These are phyloP conservation scores for Drosophila nannoptera DNA, from an alignment of 1,140 invertebrate genomes.

Conservation along the genomic window DNA sequence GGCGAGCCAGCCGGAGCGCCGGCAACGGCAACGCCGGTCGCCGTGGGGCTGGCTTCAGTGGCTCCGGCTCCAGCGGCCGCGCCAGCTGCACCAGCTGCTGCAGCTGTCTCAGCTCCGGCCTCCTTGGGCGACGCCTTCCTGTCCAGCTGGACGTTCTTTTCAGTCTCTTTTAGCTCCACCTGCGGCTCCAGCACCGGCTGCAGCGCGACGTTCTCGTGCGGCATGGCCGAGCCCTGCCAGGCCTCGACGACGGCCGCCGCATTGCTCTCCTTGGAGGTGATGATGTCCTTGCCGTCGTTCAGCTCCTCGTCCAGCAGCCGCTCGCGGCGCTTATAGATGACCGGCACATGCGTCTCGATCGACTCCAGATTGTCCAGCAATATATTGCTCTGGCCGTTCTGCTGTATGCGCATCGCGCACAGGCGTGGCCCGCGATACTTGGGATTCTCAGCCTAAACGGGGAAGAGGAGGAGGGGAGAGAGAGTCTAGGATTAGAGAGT, in stretches of 20 bases:
- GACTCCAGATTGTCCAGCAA: conserved; percentile 87
- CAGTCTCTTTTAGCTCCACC: conserved; percentile 55
- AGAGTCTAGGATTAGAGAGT: background rate
- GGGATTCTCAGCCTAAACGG: conserved; percentile 68
- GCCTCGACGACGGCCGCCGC: conserved; percentile 59
- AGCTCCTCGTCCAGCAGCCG: conserved; percentile 75
- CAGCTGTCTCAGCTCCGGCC: background rate
- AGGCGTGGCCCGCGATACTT: conserved; percentile 83
- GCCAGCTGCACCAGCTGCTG: background rate
- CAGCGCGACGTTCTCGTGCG: conserved; percentile 55
- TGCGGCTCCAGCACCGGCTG: conserved; percentile 66
- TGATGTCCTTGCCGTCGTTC: conserved; percentile 77
- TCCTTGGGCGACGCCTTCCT: background rate
- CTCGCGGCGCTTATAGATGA: conserved; percentile 83
- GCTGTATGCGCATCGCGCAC: conserved; percentile 86
- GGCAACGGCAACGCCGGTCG: background rate
- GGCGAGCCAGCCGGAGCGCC: conserved; percentile 33
- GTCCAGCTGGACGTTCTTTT: conserved; percentile 27
- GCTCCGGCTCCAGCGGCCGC: background rate
- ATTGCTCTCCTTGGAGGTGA: conserved; percentile 75
- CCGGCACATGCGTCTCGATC: conserved; percentile 82
- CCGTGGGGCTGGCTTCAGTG: conserved; percentile 1
- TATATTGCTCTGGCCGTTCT: conserved; percentile 87
- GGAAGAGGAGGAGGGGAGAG: background rate
- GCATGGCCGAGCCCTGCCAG: conserved; percentile 55